A percentile compares a stretch with the other conserved stretches of the same genome.
Evolutionary conservation across 2,797 vertebrate species (phyloP).

Genomic region (Acrossocheilus fasciatus): DNA sequence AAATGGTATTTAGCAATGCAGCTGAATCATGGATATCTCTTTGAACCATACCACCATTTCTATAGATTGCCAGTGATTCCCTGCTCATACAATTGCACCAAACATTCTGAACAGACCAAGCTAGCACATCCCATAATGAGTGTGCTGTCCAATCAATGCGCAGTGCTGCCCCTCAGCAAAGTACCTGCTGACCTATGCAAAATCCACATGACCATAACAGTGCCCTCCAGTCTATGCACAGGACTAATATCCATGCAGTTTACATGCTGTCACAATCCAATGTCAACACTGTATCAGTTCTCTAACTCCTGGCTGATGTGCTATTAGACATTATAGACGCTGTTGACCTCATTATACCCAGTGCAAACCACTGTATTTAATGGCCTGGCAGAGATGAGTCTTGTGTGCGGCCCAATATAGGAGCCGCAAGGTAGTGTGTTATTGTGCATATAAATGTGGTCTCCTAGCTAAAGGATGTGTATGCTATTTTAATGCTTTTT

Average conservation of each 20-base stretch:
- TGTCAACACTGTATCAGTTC: conserved; percentile 6
- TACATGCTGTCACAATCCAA: conserved; percentile 11
- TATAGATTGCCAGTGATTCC: not conserved
- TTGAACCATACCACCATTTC: not conserved
- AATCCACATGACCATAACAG: conserved; percentile 14
- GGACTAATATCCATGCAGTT: conserved; percentile 47
- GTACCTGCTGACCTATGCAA: conserved; percentile 47
- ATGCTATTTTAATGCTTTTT: not conserved
- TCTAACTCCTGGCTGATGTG: conserved; percentile 1
- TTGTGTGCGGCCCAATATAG: not conserved
- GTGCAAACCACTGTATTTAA: conserved; percentile 28
- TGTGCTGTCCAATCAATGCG: conserved; percentile 33
- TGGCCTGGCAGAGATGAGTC: conserved; percentile 8
- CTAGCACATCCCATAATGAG: conserved; percentile 29
- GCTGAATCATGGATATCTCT: not conserved
- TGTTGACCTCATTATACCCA: conserved; percentile 40
- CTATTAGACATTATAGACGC: conserved; percentile 12
- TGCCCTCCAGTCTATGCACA: not conserved
- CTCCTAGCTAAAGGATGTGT: not conserved
- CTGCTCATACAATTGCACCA: not conserved
- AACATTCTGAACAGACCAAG: conserved; percentile 13
- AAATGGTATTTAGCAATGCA: not conserved
- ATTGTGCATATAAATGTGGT: not conserved
- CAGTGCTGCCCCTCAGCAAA: conserved; percentile 1
- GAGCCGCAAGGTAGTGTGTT: not conserved